Evolutionary conservation across 2,113 vertebrate species (phyloP).

Genomic region (Plectropomus leopardus): DNA sequence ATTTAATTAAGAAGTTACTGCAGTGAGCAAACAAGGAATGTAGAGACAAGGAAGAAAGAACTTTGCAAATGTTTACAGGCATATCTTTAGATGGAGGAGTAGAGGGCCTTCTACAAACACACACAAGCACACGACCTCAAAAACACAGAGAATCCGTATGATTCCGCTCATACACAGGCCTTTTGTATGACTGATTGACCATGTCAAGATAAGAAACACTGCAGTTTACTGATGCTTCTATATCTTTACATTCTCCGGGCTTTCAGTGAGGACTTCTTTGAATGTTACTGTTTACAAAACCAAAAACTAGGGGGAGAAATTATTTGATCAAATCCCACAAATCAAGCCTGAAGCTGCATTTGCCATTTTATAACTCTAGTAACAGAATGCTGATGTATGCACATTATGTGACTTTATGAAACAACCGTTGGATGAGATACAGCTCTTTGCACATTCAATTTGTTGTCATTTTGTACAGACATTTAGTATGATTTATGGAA

Average conservation of each 20-base stretch:
- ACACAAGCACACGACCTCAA: conserved; percentile 33
- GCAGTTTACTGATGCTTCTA: conserved; percentile 38
- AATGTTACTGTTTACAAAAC: conserved; percentile 81
- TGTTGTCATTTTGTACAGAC: conserved; percentile 39
- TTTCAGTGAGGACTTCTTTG: conserved; percentile 42
- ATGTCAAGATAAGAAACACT: conserved; percentile 15
- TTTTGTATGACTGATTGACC: conserved; percentile 41
- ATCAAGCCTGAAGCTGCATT: conserved; percentile 55
- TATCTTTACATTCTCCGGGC: conserved; percentile 34
- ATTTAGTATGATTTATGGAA: conserved; percentile 28
- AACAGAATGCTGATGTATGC: conserved; percentile 60
- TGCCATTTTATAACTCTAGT: conserved; percentile 64
- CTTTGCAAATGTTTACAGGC: conserved; percentile 69
- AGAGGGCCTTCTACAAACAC: conserved; percentile 38
- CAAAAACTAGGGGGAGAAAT: conserved; percentile 58
- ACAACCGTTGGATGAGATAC: conserved; percentile 24
- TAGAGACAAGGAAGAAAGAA: conserved; percentile 36
- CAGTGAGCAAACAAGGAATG: conserved; percentile 63
- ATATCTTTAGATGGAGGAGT: conserved; percentile 33
- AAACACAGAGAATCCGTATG: conserved; percentile 26
- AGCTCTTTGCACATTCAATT: conserved; percentile 22
- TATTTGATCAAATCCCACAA: conserved; percentile 24
- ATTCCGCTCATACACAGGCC: conserved; percentile 42
- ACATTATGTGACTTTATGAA: conserved; percentile 53
- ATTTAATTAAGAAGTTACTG: conserved; percentile 38